phyloP scores from a whole-genome alignment of 1,140 invertebrate genomes.

The Holcopasites calliopsidis region DNA sequence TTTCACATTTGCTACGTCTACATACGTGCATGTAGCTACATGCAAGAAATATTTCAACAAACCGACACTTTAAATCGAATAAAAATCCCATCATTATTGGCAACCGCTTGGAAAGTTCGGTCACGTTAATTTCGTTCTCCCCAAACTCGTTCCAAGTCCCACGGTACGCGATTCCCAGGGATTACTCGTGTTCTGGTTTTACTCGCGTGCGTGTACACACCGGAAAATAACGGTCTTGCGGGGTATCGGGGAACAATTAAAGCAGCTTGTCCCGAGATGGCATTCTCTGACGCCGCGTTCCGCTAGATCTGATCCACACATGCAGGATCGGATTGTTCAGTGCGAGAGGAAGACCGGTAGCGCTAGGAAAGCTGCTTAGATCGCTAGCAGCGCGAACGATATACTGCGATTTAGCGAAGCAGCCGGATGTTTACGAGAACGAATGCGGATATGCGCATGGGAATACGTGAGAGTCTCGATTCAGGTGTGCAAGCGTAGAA shows the following conservation, averaged over 20 bases:
- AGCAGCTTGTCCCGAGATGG: constrained; percentile 35
- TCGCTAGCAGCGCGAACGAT: constrained; percentile 7
- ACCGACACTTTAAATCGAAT: too few relatives aligned
- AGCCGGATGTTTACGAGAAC: constrained; percentile 17
- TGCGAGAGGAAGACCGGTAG: not conserved
- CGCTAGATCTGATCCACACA: not conserved
- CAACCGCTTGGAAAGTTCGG: too few relatives aligned
- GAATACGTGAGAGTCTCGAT: constrained; percentile 9
- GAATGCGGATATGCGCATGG: not conserved
- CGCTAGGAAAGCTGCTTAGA: constrained; percentile 2
- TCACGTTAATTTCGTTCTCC: constrained; percentile 38
- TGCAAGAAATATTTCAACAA: too few relatives aligned
- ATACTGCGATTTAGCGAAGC: constrained; percentile 38
- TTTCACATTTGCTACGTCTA: too few relatives aligned
- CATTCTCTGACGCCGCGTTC: not conserved
- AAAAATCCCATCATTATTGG: too few relatives aligned
- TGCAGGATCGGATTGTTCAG: not conserved
- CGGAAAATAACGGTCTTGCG: constrained; percentile 47
- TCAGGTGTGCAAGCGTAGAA: not conserved
- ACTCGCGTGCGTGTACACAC: constrained; percentile 17
- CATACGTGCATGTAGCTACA: too few relatives aligned
- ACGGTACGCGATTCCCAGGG: constrained; percentile 15
- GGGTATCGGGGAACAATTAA: constrained; percentile 50
- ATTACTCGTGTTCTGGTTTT: constrained; percentile 33
- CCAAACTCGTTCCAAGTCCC: constrained; percentile 37